phyloP scores from a whole-genome alignment of 2,888 invertebrate species.

The Cephus runcator region DNA sequence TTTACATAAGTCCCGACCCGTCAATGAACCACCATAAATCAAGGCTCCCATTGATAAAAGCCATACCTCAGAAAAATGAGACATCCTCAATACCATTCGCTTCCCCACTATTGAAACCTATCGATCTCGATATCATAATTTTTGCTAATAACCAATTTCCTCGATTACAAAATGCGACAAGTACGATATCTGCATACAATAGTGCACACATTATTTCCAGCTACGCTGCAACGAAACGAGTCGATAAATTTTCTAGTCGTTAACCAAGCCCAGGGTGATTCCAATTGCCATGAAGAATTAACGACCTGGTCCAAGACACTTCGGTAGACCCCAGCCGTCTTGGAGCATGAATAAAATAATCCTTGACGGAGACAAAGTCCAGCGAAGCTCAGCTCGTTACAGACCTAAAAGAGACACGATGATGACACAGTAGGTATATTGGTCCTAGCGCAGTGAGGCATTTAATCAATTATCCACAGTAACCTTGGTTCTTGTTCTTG shows the following conservation, averaged over 20 bases:
- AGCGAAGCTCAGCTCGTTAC: background rate
- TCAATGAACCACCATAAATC: constrained; percentile 4
- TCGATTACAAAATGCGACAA: background rate
- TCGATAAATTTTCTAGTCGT: constrained; percentile 3
- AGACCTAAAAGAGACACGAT: background rate
- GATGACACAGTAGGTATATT: background rate
- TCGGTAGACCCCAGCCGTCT: background rate
- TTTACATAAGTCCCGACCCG: constrained; percentile 23
- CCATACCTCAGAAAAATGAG: background rate
- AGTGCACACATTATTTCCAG: background rate
- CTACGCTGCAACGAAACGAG: background rate
- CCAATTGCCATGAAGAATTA: background rate
- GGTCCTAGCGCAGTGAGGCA: background rate
- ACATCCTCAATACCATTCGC: background rate
- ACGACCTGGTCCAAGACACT: background rate
- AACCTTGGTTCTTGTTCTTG: background rate
- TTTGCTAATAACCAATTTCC: background rate
- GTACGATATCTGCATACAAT: background rate
- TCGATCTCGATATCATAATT: background rate
- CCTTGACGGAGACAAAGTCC: background rate
- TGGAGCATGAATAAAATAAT: background rate
- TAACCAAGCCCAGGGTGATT: background rate
- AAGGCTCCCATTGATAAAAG: constrained; percentile 4
- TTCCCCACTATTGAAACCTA: background rate
- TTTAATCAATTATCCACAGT: constrained; percentile 3